phyloP scores from a whole-genome alignment of 2,888 invertebrate genomes.

The Drosophila ezoana region DNA sequence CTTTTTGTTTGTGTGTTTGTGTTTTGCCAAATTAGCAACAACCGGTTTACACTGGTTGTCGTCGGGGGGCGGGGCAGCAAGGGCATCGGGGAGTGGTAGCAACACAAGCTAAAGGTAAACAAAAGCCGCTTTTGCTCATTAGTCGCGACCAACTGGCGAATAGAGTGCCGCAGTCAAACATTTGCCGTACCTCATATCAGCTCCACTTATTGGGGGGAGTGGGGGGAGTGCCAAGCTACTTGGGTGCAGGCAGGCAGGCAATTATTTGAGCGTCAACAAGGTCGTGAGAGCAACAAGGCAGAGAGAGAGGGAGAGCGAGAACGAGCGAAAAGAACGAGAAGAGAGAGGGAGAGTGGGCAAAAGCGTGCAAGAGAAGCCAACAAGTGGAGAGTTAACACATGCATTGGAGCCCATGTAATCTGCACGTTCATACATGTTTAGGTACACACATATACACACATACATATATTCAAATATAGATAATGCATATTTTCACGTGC shows the following conservation, averaged over 20 bases:
- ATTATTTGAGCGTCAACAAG: slow-evolving; percentile 39
- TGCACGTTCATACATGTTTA: not conserved
- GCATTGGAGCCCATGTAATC: not conserved
- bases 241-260: slow-evolving; percentile 25
- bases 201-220: slow-evolving; percentile 8
- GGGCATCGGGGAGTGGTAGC: slow-evolving; percentile 20
- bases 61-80: slow-evolving; percentile 20
- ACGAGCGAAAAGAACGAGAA: not conserved
- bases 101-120: slow-evolving; percentile 63
- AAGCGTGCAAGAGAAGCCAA: not conserved
- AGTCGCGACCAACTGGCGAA: slow-evolving; percentile 39
- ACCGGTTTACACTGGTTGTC: slow-evolving; percentile 62
- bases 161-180: slow-evolving; percentile 30
- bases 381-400: slow-evolving; percentile 2
- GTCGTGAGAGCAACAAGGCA: slow-evolving; percentile 17
- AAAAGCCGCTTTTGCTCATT: slow-evolving; percentile 69
- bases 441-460: not conserved
- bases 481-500: slow-evolving; percentile 41
- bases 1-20: slow-evolving; percentile 34
- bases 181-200: slow-evolving; percentile 42
- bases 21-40: slow-evolving; percentile 71
- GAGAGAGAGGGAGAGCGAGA: not conserved
- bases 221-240: slow-evolving; percentile 17
- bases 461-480: not conserved
- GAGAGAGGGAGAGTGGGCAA: no score